Conservation (phyloP, 2,113 vertebrate genomes). For the Meles meles region DNA sequence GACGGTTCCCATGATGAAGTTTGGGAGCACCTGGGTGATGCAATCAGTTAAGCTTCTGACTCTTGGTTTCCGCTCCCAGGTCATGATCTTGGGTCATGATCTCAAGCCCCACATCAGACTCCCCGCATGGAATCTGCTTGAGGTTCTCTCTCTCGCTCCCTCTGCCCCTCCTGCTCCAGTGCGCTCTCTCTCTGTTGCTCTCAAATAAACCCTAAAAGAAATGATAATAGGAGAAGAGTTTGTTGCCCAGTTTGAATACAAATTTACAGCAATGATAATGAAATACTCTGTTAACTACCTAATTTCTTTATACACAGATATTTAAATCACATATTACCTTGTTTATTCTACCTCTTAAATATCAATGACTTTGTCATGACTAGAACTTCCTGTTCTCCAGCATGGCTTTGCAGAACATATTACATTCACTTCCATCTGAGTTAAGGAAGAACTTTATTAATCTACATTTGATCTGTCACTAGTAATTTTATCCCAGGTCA, state of each 20-base stretch:
- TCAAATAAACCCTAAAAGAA: background rate
- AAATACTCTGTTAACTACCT: background rate
- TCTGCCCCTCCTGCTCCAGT: background rate
- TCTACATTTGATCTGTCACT: background rate
- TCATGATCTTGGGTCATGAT: background rate
- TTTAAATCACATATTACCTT: background rate
- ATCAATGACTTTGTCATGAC: background rate
- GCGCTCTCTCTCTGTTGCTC: background rate
- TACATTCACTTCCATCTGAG: background rate
- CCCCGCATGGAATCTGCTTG: background rate
- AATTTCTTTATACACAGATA: background rate
- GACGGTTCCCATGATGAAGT: background rate
- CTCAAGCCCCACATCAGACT: background rate
- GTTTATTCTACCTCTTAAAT: background rate
- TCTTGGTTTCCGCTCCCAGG: background rate
- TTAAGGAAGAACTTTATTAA: background rate
- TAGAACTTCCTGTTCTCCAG: background rate
- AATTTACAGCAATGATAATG: background rate
- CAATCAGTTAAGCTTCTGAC: background rate
- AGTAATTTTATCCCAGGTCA: background rate
- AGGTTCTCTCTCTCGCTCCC: background rate
- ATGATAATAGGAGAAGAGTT: background rate
- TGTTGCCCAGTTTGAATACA: background rate
- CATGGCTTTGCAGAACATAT: background rate
- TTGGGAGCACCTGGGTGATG: background rate